These are phyloP conservation scores for Crotophaga sulcirostris DNA, from an alignment of 2,113 vertebrate species.

Conservation along the genomic window DNA sequence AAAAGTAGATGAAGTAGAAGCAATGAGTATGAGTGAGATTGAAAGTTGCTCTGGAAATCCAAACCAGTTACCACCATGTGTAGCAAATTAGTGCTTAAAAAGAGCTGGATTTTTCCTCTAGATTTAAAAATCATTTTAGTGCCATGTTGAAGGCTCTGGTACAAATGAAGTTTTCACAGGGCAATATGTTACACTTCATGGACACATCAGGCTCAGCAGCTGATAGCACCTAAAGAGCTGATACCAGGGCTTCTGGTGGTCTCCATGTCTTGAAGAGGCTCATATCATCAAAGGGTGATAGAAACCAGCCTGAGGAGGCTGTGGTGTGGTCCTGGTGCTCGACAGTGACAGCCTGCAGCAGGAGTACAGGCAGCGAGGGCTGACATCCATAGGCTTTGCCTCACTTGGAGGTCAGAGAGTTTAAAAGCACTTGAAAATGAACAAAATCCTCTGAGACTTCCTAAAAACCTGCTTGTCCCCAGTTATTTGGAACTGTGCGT, in stretches of 20 bases:
- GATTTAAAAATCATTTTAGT: background rate
- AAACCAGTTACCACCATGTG: background rate
- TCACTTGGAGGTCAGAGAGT: background rate
- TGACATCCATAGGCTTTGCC: rapidly evolving
- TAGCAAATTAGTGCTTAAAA: background rate
- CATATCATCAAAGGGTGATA: rapidly evolving
- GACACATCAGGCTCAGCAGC: background rate
- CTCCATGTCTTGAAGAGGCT: background rate
- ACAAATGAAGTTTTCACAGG: background rate
- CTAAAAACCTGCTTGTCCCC: background rate
- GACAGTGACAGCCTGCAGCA: background rate
- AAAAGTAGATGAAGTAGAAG: background rate
- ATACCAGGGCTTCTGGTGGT: background rate
- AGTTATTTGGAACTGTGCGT: background rate
- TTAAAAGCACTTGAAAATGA: background rate
- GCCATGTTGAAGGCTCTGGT: background rate
- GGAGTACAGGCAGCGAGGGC: background rate
- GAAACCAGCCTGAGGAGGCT: background rate
- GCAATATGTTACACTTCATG: background rate
- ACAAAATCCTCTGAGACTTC: background rate
- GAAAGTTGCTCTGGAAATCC: background rate
- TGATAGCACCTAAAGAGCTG: background rate
- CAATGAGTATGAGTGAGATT: background rate
- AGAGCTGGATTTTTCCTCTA: background rate
- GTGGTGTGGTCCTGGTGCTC: background rate